These are phyloP conservation scores for Yponomeuta evonymella DNA, from an alignment of 2,888 invertebrate species.

Conservation along the genomic window DNA sequence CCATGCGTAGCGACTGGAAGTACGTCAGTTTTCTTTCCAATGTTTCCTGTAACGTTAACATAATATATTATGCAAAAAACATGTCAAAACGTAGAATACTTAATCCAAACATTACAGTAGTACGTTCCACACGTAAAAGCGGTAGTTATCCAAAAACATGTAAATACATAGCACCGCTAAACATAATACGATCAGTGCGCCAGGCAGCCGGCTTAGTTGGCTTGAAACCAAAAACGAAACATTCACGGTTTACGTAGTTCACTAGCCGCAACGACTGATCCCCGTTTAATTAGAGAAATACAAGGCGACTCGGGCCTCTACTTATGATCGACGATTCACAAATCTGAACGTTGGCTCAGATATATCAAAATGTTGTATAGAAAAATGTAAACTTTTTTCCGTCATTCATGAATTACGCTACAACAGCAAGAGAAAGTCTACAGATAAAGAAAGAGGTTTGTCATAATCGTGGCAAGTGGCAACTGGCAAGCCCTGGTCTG, in stretches of 20 bases:
- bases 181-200: conserved; percentile 10
- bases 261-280: conserved; percentile 12
- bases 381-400: no score
- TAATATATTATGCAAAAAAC: no score
- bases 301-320: neutral
- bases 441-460: no score
- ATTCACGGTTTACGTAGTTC: conserved; percentile 27
- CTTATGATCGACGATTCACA: neutral
- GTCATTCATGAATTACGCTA: no score
- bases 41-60: no score
- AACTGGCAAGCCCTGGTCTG: no score
- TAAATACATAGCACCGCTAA: neutral
- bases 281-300: conserved; percentile 15
- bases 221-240: conserved; percentile 56
- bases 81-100: neutral
- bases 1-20: no score
- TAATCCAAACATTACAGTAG: neutral
- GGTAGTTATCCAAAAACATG: neutral
- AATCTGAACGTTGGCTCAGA: neutral
- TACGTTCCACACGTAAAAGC: neutral
- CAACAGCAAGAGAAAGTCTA: no score
- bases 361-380: neutral
- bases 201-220: conserved; percentile 38
- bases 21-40: no score
- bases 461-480: no score